Evolutionary conservation across 2,888 invertebrate species (phyloP), one percentile per base, ranked within the genome.

Genomic region (Alviniconcha strummeri): DNA sequence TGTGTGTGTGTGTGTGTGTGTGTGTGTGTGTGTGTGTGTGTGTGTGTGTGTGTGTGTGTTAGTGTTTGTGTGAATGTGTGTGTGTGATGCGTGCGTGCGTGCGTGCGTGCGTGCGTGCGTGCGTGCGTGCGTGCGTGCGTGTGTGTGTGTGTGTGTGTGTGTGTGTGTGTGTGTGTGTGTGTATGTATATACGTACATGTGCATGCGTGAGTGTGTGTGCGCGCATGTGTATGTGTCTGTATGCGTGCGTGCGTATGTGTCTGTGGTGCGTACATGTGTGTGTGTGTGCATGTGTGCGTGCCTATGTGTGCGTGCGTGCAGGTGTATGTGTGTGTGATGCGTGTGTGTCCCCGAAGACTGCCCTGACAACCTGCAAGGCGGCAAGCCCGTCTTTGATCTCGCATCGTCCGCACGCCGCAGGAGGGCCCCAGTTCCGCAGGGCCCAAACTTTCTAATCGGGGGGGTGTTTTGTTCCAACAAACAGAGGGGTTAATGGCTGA

Each of bases 401-500:
- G 64, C 19, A 78, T 71, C 67, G 69, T 55, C 83, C n/a, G 80
- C 78, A 72, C 71, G 54, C 74, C 82, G 60, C 84, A 84, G 84
- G 86, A 82, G 86, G 82, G 83, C 83, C 83, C 57, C 57, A 64
- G 67, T 78, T 72, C 81, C 74, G 84, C 80, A 78, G 55, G 80
- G 64, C 75, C 54, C 84, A 85, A 87, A 85, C 87, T 86, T 84
- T 84, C 83, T 86, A 86, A 87, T 87, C 85, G 85, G 82, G 80
- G 80, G 79, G 80, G 85, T 85, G 84, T 87, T 84, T 82, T 84
- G 84, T 82, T 84, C 82, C 80, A 71, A 74, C 83, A 87, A 87
- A 87, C 87, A 86, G 75, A 54, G 79, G 86, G 84, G 84, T 87
- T 86, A 87, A 82, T 81, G 56, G 83, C 74, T 84, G 82, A 85